A percentile compares a stretch with the other conserved stretches of the same genome.
These are phyloP conservation scores for Zonotrichia leucophrys DNA, from an alignment of 2,113 vertebrate genomes.

Conservation along the genomic window DNA sequence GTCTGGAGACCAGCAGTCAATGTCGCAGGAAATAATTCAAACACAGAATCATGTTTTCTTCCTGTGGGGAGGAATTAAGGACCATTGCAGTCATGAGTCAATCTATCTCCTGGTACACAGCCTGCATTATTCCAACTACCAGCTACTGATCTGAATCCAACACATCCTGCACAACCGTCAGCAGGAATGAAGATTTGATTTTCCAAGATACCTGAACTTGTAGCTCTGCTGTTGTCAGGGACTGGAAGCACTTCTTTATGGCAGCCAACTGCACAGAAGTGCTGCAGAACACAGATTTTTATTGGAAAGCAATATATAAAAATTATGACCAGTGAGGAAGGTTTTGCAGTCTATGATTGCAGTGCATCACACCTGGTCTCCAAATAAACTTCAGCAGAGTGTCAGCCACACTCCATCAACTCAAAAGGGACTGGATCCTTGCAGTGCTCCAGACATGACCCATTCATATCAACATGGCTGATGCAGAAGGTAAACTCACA, in stretches of 20 bases:
- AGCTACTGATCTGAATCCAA: background rate
- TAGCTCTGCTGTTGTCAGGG: background rate
- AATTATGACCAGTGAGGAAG: background rate
- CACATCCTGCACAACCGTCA: background rate
- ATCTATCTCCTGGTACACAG: background rate
- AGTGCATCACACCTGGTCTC: background rate
- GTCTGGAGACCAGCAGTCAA: background rate
- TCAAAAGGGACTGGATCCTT: background rate
- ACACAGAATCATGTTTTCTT: background rate
- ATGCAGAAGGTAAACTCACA: background rate
- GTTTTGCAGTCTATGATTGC: background rate
- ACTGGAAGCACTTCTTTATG: background rate
- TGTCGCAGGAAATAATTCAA: fast-evolving
- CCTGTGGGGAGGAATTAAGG: background rate
- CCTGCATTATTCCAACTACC: background rate
- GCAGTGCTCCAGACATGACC: background rate
- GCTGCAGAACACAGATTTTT: background rate
- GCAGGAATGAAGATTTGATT: background rate
- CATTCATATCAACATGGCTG: background rate
- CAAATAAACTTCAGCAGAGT: background rate
- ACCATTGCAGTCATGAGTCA: background rate
- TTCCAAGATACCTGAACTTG: background rate
- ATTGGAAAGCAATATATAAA: background rate
- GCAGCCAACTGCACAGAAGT: background rate
- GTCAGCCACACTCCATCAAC: background rate